Conservation (phyloP, 2,797 vertebrate genomes). For the Glossophaga mutica region DNA sequence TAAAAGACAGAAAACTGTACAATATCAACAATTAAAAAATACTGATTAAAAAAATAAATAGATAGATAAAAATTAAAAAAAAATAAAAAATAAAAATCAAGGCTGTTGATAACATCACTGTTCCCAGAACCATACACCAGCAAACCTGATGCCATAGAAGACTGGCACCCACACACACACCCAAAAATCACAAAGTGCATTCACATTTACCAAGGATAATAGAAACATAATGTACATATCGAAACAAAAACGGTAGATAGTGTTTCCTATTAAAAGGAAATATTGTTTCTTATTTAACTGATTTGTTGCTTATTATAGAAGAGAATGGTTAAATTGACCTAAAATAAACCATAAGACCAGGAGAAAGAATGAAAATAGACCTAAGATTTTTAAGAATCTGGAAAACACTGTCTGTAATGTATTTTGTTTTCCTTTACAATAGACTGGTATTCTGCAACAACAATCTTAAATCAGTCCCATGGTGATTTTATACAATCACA, state of each 20-base stretch:
- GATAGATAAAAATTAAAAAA: too few relatives aligned
- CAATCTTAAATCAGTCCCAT: background rate
- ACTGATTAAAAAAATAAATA: too few relatives aligned
- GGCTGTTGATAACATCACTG: constrained; percentile 53
- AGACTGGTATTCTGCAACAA: background rate
- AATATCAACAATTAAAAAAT: too few relatives aligned
- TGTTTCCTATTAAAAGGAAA: constrained; percentile 48
- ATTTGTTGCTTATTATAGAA: constrained; percentile 47
- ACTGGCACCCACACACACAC: background rate
- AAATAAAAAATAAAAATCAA: too few relatives aligned
- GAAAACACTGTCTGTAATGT: background rate
- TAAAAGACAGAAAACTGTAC: too few relatives aligned
- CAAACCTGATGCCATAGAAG: constrained; percentile 8
- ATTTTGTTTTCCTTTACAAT: background rate
- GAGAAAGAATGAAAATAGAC: background rate
- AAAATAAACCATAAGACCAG: constrained; percentile 32
- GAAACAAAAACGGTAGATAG: constrained; percentile 53
- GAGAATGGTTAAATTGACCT: background rate
- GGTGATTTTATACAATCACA: background rate
- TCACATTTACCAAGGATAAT: constrained; percentile 45
- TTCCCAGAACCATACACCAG: background rate
- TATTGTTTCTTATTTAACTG: constrained; percentile 25
- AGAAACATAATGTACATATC: constrained; percentile 38
- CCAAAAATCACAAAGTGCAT: constrained; percentile 36
- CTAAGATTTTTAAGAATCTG: constrained; percentile 6